Evolutionary conservation across 2,113 vertebrate species (phyloP).

Genomic region (Planiliza haematocheilus): DNA sequence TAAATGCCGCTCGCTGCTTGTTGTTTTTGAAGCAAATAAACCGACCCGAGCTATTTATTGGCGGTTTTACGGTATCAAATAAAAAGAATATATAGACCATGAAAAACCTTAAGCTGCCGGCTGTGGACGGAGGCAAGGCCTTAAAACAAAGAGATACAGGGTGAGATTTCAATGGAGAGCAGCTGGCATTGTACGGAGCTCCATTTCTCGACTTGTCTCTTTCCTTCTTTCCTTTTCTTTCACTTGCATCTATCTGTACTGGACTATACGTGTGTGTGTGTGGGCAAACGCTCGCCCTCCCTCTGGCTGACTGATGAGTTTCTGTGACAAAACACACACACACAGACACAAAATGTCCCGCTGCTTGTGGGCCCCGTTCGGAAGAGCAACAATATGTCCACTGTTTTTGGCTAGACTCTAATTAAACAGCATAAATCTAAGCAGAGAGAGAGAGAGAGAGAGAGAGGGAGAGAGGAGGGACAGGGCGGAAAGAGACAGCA

Average conservation of each 20-base stretch:
- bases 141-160: slow-evolving; percentile 68
- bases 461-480: no score
- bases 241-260: slow-evolving; percentile 39
- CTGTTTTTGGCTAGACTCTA: slow-evolving; percentile 67
- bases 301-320: slow-evolving; percentile 55
- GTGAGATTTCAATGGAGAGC: slow-evolving; percentile 64
- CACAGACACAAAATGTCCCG: slow-evolving; percentile 48
- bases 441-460: slow-evolving; percentile 40
- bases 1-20: slow-evolving; percentile 47
- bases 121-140: slow-evolving; percentile 44
- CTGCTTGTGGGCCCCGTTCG: slow-evolving; percentile 60
- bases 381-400: slow-evolving; percentile 73
- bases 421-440: slow-evolving; percentile 71
- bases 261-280: slow-evolving; percentile 5
- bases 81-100: slow-evolving; percentile 76
- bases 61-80: slow-evolving; percentile 74
- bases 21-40: slow-evolving; percentile 70
- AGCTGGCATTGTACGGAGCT: slow-evolving; percentile 59
- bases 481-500: slow-evolving; percentile 37
- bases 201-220: slow-evolving; percentile 60
- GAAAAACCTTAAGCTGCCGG: slow-evolving; percentile 66
- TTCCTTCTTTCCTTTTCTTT: slow-evolving; percentile 34
- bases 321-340: slow-evolving; percentile 45
- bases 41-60: slow-evolving; percentile 66
- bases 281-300: slow-evolving; percentile 24